Evolutionary conservation across 2,113 vertebrate species (phyloP).

Genomic region (Boulengeromyrus knoepffleri): DNA sequence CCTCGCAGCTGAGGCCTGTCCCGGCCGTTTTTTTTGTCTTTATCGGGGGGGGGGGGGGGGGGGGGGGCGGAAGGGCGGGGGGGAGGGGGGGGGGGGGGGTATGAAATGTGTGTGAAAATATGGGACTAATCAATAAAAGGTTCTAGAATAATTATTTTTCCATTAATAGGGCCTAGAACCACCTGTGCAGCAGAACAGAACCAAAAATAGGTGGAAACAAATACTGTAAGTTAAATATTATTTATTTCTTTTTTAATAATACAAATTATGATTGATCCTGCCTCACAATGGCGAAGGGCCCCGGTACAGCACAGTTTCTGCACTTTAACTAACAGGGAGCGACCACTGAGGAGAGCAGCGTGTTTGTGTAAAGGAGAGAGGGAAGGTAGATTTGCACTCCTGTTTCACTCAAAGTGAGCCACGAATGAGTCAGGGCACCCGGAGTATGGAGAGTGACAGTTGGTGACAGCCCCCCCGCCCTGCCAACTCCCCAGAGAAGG

Average conservation of each 20-base stretch:
- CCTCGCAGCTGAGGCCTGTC: background rate
- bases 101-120: background rate
- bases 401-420: too few relatives aligned
- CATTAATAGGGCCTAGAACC: background rate
- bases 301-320: background rate
- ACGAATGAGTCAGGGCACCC: background rate
- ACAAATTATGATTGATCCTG: background rate
- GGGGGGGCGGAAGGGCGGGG: too few relatives aligned
- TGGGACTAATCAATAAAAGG: background rate
- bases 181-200: background rate
- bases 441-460: background rate
- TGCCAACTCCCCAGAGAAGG: background rate
- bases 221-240: background rate
- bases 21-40: too few relatives aligned
- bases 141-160: background rate
- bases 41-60: too few relatives aligned
- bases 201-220: background rate
- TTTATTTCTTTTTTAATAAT: background rate
- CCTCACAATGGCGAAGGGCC: background rate
- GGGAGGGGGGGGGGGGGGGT: too few relatives aligned
- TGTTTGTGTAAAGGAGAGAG: background rate
- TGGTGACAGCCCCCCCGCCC: background rate
- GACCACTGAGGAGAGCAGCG: background rate
- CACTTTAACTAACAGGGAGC: background rate
- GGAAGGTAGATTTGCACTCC: background rate